These are phyloP conservation scores for Plecturocebus donacophilus DNA, from an alignment of 2,113 vertebrate species.

Conservation along the genomic window DNA sequence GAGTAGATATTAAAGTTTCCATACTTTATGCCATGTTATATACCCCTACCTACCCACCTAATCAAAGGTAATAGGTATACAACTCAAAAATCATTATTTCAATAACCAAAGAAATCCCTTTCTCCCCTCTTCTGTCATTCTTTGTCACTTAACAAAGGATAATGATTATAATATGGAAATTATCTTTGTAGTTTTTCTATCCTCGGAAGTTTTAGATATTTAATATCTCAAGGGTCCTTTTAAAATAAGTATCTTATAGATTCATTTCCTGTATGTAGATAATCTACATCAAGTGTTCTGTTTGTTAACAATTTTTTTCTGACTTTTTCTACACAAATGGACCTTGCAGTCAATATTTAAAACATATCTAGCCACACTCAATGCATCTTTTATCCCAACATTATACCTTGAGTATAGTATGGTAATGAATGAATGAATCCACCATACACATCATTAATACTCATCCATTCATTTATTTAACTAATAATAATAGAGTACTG, in stretches of 20 bases:
- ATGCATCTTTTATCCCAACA: background rate
- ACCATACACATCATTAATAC: background rate
- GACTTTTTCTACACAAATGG: background rate
- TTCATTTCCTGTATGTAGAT: background rate
- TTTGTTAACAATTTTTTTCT: background rate
- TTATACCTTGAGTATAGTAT: background rate
- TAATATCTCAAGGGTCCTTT: background rate
- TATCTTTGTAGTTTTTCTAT: background rate
- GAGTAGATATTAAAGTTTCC: background rate
- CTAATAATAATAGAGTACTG: background rate
- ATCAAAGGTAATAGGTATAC: background rate
- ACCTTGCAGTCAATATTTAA: background rate
- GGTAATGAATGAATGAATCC: background rate
- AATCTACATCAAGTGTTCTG: background rate
- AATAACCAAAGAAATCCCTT: background rate
- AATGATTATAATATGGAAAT: background rate
- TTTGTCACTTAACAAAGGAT: background rate
- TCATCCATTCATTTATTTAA: background rate
- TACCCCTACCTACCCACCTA: background rate
- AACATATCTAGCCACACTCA: background rate
- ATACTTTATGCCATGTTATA: background rate
- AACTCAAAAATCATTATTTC: background rate
- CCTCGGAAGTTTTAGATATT: background rate
- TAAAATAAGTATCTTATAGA: background rate
- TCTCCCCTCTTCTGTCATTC: background rate